phyloP scores from a whole-genome alignment of 1,140 invertebrate genomes.

The Lepidurus packardi region DNA sequence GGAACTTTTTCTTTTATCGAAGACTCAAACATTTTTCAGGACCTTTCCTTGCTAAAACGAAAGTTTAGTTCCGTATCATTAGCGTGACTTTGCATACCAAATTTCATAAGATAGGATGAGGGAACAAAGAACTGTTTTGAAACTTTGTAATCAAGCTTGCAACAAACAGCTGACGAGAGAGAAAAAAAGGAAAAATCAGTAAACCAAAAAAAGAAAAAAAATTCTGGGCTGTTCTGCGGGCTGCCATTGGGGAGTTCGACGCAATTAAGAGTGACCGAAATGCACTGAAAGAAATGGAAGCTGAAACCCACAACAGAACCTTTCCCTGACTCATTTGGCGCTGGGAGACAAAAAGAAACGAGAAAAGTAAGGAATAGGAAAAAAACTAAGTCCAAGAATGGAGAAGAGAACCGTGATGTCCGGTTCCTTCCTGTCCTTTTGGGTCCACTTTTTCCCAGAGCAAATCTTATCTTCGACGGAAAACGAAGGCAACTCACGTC shows the following conservation, averaged over 20 bases:
- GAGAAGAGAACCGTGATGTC: not conserved
- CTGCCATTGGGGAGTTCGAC: not conserved
- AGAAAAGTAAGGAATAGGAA: not conserved
- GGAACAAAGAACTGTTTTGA: no score
- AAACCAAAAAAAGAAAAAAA: not conserved
- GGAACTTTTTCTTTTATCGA: no score
- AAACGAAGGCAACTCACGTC: constrained; percentile 10
- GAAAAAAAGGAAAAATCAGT: no score
- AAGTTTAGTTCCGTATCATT: no score
- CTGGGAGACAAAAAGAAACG: not conserved
- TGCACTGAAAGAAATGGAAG: not conserved
- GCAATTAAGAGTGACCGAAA: not conserved
- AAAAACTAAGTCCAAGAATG: not conserved
- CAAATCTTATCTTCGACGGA: constrained; percentile 6
- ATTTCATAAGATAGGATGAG: no score
- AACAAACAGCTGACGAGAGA: no score
- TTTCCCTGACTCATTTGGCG: not conserved
- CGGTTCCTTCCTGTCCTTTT: not conserved
- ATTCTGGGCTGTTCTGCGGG: not conserved
- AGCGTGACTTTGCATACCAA: no score
- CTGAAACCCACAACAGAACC: not conserved
- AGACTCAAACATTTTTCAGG: no score
- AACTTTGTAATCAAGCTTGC: no score
- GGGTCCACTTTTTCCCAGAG: not conserved
- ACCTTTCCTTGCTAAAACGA: no score